phyloP scores from a whole-genome alignment of 30 jellyfish, hydroid and myxozoan species.

The Thelohanellus kitauei region DNA sequence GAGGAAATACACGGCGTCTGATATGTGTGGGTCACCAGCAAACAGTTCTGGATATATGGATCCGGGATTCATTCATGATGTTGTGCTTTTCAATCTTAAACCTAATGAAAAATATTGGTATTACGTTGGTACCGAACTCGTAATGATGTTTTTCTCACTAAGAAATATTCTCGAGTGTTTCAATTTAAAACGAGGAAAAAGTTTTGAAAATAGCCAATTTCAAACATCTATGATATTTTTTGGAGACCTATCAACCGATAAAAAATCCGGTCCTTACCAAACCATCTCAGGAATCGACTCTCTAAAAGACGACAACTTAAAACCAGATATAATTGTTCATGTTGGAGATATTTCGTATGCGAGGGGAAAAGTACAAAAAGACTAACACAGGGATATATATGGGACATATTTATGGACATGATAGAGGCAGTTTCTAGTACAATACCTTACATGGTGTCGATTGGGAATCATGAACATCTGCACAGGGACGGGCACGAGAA shows the following conservation, averaged over 20 bases:
- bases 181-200: too few relatives aligned
- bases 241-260: too few relatives aligned
- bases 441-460: slow-evolving; percentile 41
- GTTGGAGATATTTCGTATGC: slow-evolving; percentile 54
- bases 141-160: slow-evolving; percentile 2
- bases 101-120: slow-evolving; percentile 39
- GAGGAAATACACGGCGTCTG: slow-evolving; percentile 53
- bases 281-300: too few relatives aligned
- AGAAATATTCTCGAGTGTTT: too few relatives aligned
- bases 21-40: slow-evolving; percentile 70
- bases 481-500: slow-evolving; percentile 26
- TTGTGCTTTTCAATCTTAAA: slow-evolving; percentile 14
- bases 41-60: slow-evolving; percentile 44
- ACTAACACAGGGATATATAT: slow-evolving; percentile 24
- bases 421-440: slow-evolving; percentile 31
- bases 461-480: slow-evolving; percentile 56
- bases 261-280: too few relatives aligned
- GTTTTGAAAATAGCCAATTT: too few relatives aligned
- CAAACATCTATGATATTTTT: too few relatives aligned
- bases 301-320: too few relatives aligned
- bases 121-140: slow-evolving; percentile 43
- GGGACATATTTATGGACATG: slow-evolving; percentile 48
- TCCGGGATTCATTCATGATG: slow-evolving; percentile 84
- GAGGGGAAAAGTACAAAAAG: slow-evolving; percentile 13
- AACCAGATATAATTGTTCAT: slow-evolving; percentile 21